Base-by-base conservation (phyloP, 2,888 invertebrate species). In the Limnephilus auricula region DNA sequence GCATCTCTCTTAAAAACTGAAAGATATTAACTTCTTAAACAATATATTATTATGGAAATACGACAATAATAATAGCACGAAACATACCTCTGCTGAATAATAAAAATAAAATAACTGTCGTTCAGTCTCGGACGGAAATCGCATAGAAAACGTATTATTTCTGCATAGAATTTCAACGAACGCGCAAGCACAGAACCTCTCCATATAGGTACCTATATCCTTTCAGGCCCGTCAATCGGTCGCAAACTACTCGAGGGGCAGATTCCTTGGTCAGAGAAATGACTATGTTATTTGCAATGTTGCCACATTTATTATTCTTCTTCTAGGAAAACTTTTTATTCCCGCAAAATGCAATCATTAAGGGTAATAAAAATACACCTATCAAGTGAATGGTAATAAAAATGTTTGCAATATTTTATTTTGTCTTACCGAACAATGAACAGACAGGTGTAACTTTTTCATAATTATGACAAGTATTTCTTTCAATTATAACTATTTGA, bases 221-320 rank as follows among this genome's bases (percentile, higher is more conserved):
- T 84, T 84, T 34, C 82, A 15, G 82, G 32, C 34, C 31, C 32
- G 82, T 82, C 82, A 82, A 18, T 82, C 50, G 84, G 34, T 40
- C 37, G 84, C 65, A 65, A 65, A 31, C 65, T 65, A 50, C 15
- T 30, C 87, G 65, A 65, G 65, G 31, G 87, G 50, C 87, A 50
- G 87, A 87, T 87, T 87, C 87, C 87, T 65, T 65, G 15, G 50
- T 15, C 84, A 40, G 34, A 30, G 50, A 34, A 87, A 87, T 65
- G 87, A 65, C 87, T 32, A 65, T 84, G 40, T 37, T 37, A 45
- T 50, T 50, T 45, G 50, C 45, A 31, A 34, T 65, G 87, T 87
- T 87, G 87, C 65, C 87, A 87, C 13, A 84, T 34, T 31, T 82
- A 82, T 82, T 31, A 15, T 6, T 32, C 34, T 82, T 31, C 13